These are phyloP conservation scores for Allolobophora icterica DNA, from an alignment of 2,888 invertebrate species.

Conservation along the genomic window DNA sequence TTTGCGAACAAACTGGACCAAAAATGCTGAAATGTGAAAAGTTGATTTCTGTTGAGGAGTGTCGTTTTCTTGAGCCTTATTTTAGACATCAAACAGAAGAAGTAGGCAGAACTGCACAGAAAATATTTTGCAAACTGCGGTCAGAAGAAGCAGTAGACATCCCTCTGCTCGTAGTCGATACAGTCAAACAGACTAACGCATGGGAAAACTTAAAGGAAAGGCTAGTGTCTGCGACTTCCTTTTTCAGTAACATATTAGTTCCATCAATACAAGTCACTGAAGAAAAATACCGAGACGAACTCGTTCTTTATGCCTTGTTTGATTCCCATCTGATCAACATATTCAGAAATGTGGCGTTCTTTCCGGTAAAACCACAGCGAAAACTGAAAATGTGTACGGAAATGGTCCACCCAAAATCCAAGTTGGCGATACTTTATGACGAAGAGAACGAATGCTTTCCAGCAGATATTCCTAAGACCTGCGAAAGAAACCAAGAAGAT, in stretches of 20 bases:
- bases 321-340: constrained; percentile 48
- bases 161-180: neutral
- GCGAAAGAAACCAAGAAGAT: neutral
- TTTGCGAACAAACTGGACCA: neutral
- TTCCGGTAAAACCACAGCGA: constrained; percentile 52
- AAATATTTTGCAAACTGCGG: neutral
- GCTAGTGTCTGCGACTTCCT: constrained; percentile 29
- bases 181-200: neutral
- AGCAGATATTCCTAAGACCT: constrained; percentile 28
- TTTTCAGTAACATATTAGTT: constrained; percentile 49
- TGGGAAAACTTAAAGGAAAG: neutral
- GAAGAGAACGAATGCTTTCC: constrained; percentile 52
- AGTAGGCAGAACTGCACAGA: neutral
- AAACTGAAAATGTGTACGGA: constrained; percentile 48
- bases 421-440: constrained; percentile 49
- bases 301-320: constrained; percentile 50
- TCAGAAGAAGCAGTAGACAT: constrained; percentile 19
- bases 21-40: neutral
- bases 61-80: constrained; percentile 14
- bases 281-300: constrained; percentile 43
- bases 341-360: constrained; percentile 44
- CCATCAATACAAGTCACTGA: constrained; percentile 46
- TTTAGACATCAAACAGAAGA: neutral
- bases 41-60: neutral
- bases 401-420: constrained; percentile 50